These are phyloP conservation scores for Thalassophryne amazonica DNA, from an alignment of 2,797 vertebrate genomes.

Conservation along the genomic window DNA sequence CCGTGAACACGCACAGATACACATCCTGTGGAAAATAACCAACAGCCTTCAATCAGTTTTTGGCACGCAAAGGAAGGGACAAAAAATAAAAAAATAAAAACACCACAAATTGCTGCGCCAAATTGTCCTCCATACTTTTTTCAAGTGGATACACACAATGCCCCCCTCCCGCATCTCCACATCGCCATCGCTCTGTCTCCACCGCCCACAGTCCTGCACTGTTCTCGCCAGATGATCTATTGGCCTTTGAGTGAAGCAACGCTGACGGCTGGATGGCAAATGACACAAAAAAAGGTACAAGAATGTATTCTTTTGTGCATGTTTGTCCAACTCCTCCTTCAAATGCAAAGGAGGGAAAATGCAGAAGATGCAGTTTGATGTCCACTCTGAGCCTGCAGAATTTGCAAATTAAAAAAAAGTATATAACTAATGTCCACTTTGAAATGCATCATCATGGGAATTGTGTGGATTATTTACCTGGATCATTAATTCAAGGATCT, in stretches of 20 bases:
- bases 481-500: no score
- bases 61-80: slow-evolving; percentile 91
- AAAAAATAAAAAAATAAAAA: slow-evolving; percentile 75
- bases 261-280: slow-evolving; percentile 55
- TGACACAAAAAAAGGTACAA: slow-evolving; percentile 31
- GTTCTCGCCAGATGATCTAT: slow-evolving; percentile 63
- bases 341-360: no score
- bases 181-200: slow-evolving; percentile 51
- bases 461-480: no score
- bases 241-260: slow-evolving; percentile 57
- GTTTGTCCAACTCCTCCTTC: slow-evolving; percentile 41
- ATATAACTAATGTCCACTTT: slow-evolving; percentile 19
- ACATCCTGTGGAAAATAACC: slow-evolving; percentile 98
- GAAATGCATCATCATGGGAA: no score
- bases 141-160: slow-evolving; percentile 74
- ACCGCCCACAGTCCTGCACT: slow-evolving; percentile 59
- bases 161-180: slow-evolving; percentile 53
- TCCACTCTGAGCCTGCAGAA: slow-evolving; percentile 41
- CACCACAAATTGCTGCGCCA: slow-evolving; percentile 91
- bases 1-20: slow-evolving; percentile 26
- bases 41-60: slow-evolving; percentile 98
- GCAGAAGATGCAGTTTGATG: slow-evolving; percentile 44
- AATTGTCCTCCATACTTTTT: slow-evolving; percentile 95
- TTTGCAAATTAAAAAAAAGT: slow-evolving; percentile 24
- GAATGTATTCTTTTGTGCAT: slow-evolving; percentile 15